Evolutionary conservation across 2,113 vertebrate species (phyloP).

Genomic region (Sorex araneus): DNA sequence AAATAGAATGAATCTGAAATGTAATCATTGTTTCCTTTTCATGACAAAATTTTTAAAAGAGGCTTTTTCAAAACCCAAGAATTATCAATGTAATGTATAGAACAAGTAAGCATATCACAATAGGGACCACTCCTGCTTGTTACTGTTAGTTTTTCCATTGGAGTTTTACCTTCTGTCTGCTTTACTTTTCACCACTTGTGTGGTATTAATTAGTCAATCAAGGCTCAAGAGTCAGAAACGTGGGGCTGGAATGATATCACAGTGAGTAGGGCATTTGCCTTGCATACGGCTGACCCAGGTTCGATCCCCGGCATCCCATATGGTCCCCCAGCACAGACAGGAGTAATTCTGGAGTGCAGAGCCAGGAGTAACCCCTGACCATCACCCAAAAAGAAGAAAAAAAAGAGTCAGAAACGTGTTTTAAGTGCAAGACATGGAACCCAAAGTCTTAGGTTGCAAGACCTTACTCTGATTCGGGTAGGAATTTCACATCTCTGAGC

Average conservation of each 20-base stretch:
- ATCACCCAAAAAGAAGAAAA: too few relatives aligned
- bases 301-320: too few relatives aligned
- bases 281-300: too few relatives aligned
- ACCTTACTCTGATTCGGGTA: not conserved
- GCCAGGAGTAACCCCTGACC: too few relatives aligned
- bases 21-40: not conserved
- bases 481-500: not conserved
- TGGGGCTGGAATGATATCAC: too few relatives aligned
- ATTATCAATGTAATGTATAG: too few relatives aligned
- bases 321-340: too few relatives aligned
- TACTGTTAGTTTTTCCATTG: not conserved
- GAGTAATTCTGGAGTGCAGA: too few relatives aligned
- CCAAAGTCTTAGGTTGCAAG: not conserved
- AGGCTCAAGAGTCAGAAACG: not conserved
- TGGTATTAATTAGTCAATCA: not conserved
- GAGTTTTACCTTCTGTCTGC: not conserved
- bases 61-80: too few relatives aligned
- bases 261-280: too few relatives aligned
- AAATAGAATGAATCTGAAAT: not conserved
- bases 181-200: not conserved
- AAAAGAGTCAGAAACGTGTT: not conserved
- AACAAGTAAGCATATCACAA: not conserved
- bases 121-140: not conserved
- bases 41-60: not conserved
- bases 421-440: not conserved